phyloP scores from a whole-genome alignment of 2,888 invertebrate species.

The Microplitis deprimator region DNA sequence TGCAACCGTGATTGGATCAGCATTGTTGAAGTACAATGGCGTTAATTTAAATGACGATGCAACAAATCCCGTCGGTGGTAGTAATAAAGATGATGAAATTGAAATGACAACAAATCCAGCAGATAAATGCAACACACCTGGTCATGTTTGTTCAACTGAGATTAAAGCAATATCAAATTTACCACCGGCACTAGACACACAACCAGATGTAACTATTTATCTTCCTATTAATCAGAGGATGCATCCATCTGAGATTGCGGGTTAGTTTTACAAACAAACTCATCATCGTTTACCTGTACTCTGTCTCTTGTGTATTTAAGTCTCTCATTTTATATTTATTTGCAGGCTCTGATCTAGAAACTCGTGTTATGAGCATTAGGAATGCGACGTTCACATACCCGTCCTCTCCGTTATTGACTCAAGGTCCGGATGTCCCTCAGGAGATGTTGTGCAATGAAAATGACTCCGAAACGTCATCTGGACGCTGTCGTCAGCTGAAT shows the following conservation, averaged over 20 bases:
- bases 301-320: slow-evolving; percentile 3
- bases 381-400: slow-evolving; percentile 85
- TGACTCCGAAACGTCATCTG: slow-evolving; percentile 41
- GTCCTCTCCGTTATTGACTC: slow-evolving; percentile 83
- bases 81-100: slow-evolving; percentile 43
- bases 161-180: slow-evolving; percentile 74
- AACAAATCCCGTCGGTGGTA: background rate
- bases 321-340: slow-evolving; percentile 63
- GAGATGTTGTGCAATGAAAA: slow-evolving; percentile 73
- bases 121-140: slow-evolving; percentile 72
- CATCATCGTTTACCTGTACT: background rate
- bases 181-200: slow-evolving; percentile 72
- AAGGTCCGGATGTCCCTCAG: slow-evolving; percentile 76
- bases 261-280: slow-evolving; percentile 47
- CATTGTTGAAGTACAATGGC: slow-evolving; percentile 73
- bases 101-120: slow-evolving; percentile 60
- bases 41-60: background rate
- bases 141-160: slow-evolving; percentile 76
- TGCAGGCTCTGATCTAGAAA: slow-evolving; percentile 76
- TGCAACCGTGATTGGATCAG: slow-evolving; percentile 72
- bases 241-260: slow-evolving; percentile 56
- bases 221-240: slow-evolving; percentile 79
- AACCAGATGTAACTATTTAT: slow-evolving; percentile 76
- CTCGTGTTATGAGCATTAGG: slow-evolving; percentile 74
- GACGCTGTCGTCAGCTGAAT: slow-evolving; percentile 50